phyloP scores from a whole-genome alignment of 2,113 vertebrate genomes.

The Corythornis vintsioides region DNA sequence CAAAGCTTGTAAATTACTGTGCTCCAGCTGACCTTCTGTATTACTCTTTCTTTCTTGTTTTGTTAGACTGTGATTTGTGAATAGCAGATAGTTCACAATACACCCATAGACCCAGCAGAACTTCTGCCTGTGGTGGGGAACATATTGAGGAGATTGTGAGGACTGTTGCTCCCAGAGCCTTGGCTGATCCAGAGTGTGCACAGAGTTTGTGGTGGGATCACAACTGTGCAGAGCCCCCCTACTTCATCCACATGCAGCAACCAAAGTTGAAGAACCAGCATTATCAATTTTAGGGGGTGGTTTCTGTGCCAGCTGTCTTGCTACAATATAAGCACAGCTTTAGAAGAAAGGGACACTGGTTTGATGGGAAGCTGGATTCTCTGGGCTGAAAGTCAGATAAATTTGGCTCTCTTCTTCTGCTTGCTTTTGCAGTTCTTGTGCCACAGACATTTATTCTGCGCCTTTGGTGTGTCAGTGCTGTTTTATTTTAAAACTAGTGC shows the following conservation, averaged over 20 bases:
- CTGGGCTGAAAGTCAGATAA: not conserved
- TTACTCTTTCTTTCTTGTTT: not conserved
- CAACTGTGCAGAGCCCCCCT: accelerated
- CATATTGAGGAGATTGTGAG: not conserved
- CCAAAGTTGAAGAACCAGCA: not conserved
- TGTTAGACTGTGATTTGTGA: not conserved
- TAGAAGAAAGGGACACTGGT: not conserved
- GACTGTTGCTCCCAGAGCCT: accelerated
- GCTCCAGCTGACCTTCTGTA: not conserved
- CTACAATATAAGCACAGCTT: not conserved
- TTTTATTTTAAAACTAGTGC: not conserved
- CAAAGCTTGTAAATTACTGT: not conserved
- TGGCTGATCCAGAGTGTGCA: accelerated
- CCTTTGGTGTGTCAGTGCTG: not conserved
- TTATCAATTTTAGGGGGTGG: accelerated
- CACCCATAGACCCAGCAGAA: not conserved
- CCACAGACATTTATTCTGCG: constrained; percentile 25
- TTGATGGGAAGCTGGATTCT: not conserved
- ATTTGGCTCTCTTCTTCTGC: not conserved
- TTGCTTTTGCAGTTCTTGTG: not conserved
- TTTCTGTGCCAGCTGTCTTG: not conserved
- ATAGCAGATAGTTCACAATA: not conserved
- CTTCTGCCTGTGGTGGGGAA: accelerated
- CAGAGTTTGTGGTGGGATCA: accelerated
- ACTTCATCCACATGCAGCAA: not conserved